phyloP scores from a whole-genome alignment of 2,888 invertebrate genomes.

The Lithosia quadra region DNA sequence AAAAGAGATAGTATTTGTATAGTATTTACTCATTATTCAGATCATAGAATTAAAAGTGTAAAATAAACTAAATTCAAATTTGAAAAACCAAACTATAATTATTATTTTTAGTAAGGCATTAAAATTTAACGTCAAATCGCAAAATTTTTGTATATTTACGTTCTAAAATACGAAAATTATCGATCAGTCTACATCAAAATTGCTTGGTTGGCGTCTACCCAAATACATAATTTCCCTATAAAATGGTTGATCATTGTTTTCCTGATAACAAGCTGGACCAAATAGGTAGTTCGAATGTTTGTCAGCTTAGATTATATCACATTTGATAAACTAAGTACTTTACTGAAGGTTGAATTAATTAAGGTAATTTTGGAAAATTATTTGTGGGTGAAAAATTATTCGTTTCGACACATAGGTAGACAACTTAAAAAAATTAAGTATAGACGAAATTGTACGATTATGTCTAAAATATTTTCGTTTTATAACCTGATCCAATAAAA shows the following conservation, averaged over 20 bases:
- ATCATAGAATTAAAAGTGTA: background rate
- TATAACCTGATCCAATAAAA: too few relatives aligned
- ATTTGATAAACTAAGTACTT: conserved; percentile 16
- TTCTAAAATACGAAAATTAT: conserved; percentile 30
- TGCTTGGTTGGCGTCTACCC: conserved; percentile 52
- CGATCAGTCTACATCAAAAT: conserved; percentile 67
- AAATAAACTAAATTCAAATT: too few relatives aligned
- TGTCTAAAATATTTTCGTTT: too few relatives aligned
- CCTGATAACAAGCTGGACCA: conserved; percentile 34
- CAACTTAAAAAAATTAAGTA: too few relatives aligned
- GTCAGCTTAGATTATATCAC: conserved; percentile 20
- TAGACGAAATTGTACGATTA: too few relatives aligned
- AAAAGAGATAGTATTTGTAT: background rate
- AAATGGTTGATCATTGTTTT: conserved; percentile 62
- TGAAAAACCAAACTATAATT: too few relatives aligned
- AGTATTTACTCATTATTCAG: background rate
- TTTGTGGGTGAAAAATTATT: too few relatives aligned
- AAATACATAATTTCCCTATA: conserved; percentile 53
- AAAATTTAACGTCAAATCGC: background rate
- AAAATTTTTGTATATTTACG: conserved; percentile 5
- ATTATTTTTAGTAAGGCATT: background rate
- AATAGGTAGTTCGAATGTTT: conserved; percentile 32
- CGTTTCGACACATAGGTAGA: too few relatives aligned
- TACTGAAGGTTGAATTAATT: background rate
- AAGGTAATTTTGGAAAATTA: background rate